Evolutionary conservation across 35 echinoderm and acorn worm species (phyloP).

Genomic region (Apostichopus parvimensis): DNA sequence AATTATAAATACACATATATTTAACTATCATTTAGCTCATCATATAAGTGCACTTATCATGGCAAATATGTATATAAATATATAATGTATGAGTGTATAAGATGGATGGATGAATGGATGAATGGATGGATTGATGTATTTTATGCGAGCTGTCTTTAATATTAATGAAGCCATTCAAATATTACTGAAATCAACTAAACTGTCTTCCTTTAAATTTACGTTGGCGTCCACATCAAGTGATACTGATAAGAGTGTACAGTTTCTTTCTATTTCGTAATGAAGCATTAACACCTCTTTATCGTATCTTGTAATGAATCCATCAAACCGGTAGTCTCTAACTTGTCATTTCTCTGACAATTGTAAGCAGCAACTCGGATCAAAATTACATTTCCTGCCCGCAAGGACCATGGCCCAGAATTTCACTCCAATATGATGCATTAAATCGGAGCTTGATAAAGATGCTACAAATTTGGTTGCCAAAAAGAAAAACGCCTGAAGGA

Average conservation of each 20-base stretch:
- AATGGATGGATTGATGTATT: no score
- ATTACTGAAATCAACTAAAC: no score
- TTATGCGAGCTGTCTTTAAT: no score
- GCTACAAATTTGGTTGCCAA: conserved; percentile 7
- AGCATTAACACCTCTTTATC: conserved; percentile 1
- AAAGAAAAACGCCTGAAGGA: background rate
- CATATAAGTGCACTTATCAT: no score
- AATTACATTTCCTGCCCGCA: conserved; percentile 19
- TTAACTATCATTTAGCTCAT: no score
- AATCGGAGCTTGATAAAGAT: conserved; percentile 20
- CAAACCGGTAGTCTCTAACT: background rate
- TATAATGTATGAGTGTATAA: no score
- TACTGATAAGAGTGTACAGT: background rate
- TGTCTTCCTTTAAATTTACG: background rate
- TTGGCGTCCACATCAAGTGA: background rate
- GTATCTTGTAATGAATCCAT: background rate
- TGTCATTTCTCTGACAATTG: background rate
- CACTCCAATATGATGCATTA: conserved; percentile 41
- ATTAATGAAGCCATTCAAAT: no score
- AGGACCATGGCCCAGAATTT: conserved; percentile 44
- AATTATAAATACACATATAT: no score
- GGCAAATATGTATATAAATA: no score
- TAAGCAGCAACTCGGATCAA: conserved; percentile 1
- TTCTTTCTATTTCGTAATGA: background rate
- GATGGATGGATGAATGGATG: no score